These are phyloP conservation scores for Sinopyrophorus schimmeli DNA, from an alignment of 2,888 invertebrate species.

Conservation along the genomic window DNA sequence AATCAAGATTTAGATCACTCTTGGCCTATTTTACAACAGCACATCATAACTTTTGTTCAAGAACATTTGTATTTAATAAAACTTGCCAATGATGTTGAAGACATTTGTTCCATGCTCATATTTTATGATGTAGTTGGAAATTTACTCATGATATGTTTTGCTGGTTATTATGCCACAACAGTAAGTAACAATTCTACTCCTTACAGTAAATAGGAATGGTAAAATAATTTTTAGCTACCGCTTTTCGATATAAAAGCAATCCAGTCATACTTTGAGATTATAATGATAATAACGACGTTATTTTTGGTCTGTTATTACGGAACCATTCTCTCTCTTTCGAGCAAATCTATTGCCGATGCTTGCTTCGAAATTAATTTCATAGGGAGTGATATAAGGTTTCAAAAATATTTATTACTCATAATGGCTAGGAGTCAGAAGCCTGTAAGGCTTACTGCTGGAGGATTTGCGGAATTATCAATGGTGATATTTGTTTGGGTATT, in stretches of 20 bases:
- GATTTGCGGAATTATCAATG: not conserved
- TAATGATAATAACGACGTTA: not conserved
- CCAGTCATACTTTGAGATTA: not conserved
- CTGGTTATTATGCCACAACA: not conserved
- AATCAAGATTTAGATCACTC: not conserved
- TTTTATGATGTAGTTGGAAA: not conserved
- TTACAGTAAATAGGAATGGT: not conserved
- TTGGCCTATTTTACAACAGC: not conserved
- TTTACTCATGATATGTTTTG: not conserved
- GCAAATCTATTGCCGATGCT: not conserved
- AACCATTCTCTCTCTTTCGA: not conserved
- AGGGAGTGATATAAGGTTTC: conserved; percentile 3
- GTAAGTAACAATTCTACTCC: not conserved
- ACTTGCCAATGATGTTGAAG: not conserved
- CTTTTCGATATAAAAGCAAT: not conserved
- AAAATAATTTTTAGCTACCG: conserved; percentile 1
- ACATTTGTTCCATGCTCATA: not conserved
- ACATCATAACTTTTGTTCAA: too few species aligned
- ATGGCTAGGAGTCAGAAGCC: conserved; percentile 7
- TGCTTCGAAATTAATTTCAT: conserved; percentile 4
- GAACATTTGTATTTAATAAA: not conserved
- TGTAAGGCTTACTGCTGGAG: not conserved
- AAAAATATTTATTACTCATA: conserved; percentile 1
- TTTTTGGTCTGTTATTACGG: conserved; percentile 3
- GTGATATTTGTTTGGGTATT: not conserved